Conservation (phyloP, 2,797 vertebrate species). For the Trachops cirrhosus region DNA sequence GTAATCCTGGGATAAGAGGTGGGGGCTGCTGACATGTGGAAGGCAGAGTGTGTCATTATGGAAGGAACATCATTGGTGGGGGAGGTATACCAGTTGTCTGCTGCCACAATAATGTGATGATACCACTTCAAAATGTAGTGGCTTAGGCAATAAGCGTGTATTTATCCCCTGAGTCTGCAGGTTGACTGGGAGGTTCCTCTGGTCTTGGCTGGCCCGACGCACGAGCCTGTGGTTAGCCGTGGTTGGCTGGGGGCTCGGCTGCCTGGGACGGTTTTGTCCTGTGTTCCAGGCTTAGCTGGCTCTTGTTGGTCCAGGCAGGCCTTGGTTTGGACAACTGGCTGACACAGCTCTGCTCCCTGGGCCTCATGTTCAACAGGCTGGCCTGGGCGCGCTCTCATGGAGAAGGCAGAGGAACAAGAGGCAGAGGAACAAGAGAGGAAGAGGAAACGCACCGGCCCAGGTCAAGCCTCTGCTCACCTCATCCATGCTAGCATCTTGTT, state of each 20-base stretch:
- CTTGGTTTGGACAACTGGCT: neutral
- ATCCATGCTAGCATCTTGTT: neutral
- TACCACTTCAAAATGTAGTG: neutral
- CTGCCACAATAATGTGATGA: neutral
- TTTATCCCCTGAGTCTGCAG: neutral
- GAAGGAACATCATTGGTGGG: neutral
- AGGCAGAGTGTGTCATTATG: neutral
- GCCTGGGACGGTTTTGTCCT: neutral
- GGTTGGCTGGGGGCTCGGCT: neutral
- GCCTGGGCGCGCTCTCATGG: neutral
- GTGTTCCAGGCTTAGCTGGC: neutral
- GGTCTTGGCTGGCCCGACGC: neutral
- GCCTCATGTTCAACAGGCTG: neutral
- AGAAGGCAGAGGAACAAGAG: neutral
- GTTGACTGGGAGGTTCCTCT: neutral
- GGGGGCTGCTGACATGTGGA: neutral
- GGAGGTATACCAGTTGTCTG: neutral
- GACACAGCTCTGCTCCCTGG: neutral
- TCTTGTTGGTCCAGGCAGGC: neutral
- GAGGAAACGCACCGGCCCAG: rapidly evolving
- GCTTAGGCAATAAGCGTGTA: neutral
- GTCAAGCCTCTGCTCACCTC: neutral
- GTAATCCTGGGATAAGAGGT: neutral
- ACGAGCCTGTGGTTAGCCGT: neutral
- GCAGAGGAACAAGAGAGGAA: neutral